Evolutionary conservation across 2,888 invertebrate genomes (phyloP).

Genomic region (Byasa hedistus): DNA sequence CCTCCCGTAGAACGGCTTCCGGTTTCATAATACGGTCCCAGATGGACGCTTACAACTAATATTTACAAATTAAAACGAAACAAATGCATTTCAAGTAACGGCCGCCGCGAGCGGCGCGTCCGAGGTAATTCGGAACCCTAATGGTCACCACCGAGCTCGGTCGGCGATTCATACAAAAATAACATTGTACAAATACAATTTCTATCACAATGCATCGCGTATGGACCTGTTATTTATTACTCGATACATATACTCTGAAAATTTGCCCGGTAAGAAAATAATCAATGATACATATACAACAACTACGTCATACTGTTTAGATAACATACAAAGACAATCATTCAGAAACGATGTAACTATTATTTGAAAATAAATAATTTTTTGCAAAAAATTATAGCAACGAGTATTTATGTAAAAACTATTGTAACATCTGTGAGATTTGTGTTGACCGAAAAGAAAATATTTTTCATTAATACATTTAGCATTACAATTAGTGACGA

Average conservation of each 20-base stretch:
- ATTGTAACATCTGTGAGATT: too few relatives aligned
- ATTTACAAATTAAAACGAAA: conserved; percentile 39
- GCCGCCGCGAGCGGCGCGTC: conserved; percentile 36
- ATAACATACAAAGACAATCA: too few relatives aligned
- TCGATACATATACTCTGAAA: conserved; percentile 4
- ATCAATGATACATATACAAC: conserved; percentile 7
- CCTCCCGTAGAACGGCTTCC: conserved; percentile 12
- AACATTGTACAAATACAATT: conserved; percentile 27
- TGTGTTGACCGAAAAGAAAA: too few relatives aligned
- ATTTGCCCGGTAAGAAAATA: neutral
- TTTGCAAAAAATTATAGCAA: too few relatives aligned
- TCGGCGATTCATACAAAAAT: conserved; percentile 23
- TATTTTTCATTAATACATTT: too few relatives aligned
- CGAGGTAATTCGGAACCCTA: conserved; percentile 38
- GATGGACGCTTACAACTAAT: conserved; percentile 27
- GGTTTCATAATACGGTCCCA: neutral
- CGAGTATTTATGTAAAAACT: too few relatives aligned
- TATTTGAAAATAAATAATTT: too few relatives aligned
- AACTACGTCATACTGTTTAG: too few relatives aligned
- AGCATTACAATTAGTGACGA: too few relatives aligned
- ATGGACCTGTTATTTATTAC: neutral
- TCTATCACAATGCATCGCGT: conserved; percentile 31
- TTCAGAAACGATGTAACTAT: too few relatives aligned
- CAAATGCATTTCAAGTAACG: conserved; percentile 41
- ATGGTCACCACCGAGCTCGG: neutral